These are phyloP conservation scores for Simalia tracyae DNA, from an alignment of 2,797 vertebrate species.

Conservation along the genomic window DNA sequence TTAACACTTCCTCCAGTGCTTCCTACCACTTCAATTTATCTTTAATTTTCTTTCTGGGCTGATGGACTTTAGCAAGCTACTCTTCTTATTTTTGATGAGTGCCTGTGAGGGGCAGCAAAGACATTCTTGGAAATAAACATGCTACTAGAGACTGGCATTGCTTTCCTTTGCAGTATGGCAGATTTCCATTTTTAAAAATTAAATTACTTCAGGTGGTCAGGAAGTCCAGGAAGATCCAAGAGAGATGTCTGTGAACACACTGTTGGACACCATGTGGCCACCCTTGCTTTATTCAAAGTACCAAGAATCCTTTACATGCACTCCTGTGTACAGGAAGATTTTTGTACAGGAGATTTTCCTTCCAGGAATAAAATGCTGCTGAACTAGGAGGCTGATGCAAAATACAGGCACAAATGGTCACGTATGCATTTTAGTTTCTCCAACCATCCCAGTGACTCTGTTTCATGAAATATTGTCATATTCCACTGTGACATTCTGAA, in stretches of 20 bases:
- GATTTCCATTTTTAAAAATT: not conserved
- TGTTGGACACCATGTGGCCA: not conserved
- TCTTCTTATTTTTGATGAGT: not conserved
- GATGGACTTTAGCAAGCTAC: not conserved
- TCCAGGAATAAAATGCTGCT: not conserved
- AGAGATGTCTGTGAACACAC: not conserved
- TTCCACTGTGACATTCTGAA: constrained; percentile 17
- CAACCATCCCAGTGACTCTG: constrained; percentile 1
- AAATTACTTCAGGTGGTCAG: not conserved
- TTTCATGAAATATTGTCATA: constrained; percentile 19
- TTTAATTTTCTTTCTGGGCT: not conserved
- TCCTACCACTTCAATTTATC: not conserved
- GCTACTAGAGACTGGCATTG: not conserved
- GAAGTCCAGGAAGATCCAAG: not conserved
- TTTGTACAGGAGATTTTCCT: not conserved
- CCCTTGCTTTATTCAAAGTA: not conserved
- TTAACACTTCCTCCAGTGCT: not conserved
- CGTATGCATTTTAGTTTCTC: not conserved
- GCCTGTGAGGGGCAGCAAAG: not conserved
- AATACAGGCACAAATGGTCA: not conserved
- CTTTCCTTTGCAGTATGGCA: not conserved
- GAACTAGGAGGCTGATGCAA: not conserved
- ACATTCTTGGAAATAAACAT: not conserved
- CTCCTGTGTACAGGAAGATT: not conserved
- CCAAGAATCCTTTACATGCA: not conserved